Conservation (phyloP, 2,888 invertebrate species). For the Volucella bombylans region DNA sequence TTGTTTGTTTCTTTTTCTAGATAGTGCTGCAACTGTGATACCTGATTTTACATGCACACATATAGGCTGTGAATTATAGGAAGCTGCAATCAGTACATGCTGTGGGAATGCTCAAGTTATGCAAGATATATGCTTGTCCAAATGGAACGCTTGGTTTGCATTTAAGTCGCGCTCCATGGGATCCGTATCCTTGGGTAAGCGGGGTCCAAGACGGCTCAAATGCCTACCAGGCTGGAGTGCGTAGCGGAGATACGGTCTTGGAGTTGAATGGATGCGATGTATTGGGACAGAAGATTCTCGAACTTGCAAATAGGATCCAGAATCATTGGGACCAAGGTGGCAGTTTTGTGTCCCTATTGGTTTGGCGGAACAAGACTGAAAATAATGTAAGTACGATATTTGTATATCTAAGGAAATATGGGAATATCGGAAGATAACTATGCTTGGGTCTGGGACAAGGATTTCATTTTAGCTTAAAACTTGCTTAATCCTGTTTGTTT, state of each 20-base stretch:
- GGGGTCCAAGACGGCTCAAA: conserved; percentile 86
- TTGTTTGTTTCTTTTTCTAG: conserved; percentile 4
- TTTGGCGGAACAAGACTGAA: conserved; percentile 80
- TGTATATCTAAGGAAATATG: neutral
- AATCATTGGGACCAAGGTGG: conserved; percentile 80
- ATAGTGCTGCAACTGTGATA: conserved; percentile 8
- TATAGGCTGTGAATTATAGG: conserved; percentile 1
- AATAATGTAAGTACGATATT: conserved; percentile 65
- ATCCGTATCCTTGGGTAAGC: conserved; percentile 91
- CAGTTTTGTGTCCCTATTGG: conserved; percentile 78
- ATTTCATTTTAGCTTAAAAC: too few species aligned
- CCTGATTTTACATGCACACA: neutral
- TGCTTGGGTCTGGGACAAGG: too few species aligned
- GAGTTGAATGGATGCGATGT: conserved; percentile 83
- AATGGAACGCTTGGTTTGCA: conserved; percentile 88
- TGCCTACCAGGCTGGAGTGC: conserved; percentile 86
- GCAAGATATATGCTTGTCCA: conserved; percentile 80
- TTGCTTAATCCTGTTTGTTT: neutral
- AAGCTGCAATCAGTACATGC: neutral
- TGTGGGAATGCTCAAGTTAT: conserved; percentile 79
- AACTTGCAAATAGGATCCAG: conserved; percentile 79
- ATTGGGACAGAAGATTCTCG: conserved; percentile 80
- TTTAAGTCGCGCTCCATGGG: conserved; percentile 89
- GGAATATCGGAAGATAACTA: too few species aligned
- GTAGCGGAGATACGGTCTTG: conserved; percentile 87